Percentiles rank a stretch among this genome's conserved stretches.
These are phyloP conservation scores for Ifrita kowaldi DNA, from an alignment of 2,113 vertebrate species.

Conservation along the genomic window DNA sequence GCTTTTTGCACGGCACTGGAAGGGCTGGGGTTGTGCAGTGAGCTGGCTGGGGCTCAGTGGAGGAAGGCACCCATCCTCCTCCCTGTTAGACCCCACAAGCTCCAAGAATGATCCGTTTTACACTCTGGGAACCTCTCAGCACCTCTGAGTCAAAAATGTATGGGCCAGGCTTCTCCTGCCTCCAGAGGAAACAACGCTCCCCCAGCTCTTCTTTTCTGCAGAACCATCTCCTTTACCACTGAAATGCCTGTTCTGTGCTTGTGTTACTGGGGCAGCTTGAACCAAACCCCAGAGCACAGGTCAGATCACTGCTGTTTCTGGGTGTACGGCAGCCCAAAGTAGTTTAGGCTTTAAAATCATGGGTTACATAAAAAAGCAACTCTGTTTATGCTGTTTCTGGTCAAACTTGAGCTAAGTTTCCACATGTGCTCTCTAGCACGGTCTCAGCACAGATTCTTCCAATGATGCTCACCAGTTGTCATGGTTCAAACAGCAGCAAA, in stretches of 20 bases:
- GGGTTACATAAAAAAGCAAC: not conserved
- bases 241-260: not conserved
- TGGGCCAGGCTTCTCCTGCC: not conserved
- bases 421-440: not conserved
- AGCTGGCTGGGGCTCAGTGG: not conserved
- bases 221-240: not conserved
- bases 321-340: not conserved
- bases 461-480: not conserved
- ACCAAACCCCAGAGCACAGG: not conserved
- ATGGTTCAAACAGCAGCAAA: not conserved
- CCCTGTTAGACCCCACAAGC: not conserved
- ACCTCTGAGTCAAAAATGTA: not conserved
- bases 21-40: not conserved
- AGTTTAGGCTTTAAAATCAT: not conserved
- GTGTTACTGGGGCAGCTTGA: not conserved
- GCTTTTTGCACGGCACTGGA: not conserved
- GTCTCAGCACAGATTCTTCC: not conserved
- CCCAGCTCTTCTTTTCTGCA: not conserved
- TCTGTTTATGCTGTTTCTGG: not conserved
- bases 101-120: not conserved
- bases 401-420: not conserved
- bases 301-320: not conserved
- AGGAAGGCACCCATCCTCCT: not conserved
- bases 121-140: not conserved
- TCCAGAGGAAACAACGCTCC: not conserved